A percentile compares a stretch with the other conserved stretches of the same genome.
Conservation (phyloP, 2,797 vertebrate genomes). For the Melanotaenia boesemani region DNA sequence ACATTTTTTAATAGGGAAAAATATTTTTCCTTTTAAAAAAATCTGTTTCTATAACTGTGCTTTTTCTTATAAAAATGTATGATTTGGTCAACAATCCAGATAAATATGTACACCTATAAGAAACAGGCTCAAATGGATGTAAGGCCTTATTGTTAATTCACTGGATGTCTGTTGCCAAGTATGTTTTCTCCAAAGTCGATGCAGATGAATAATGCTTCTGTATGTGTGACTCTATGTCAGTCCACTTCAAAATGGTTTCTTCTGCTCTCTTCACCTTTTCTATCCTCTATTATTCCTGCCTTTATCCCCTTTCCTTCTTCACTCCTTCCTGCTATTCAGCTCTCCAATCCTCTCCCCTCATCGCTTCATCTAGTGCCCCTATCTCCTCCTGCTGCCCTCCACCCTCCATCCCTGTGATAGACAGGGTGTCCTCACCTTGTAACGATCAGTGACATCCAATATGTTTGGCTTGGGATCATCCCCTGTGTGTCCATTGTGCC, state of each 20-base stretch:
- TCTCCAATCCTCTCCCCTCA: constrained; percentile 15
- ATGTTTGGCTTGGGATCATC: constrained; percentile 76
- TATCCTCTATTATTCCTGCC: constrained; percentile 36
- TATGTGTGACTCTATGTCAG: neutral
- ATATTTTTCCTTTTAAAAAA: neutral
- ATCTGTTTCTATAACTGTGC: neutral
- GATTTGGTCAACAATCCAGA: neutral
- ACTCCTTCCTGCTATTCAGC: constrained; percentile 26
- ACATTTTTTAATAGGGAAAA: neutral
- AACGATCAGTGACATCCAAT: constrained; percentile 79
- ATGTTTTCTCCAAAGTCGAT: constrained; percentile 4
- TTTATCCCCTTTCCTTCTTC: constrained; percentile 33
- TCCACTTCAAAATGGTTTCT: constrained; percentile 26
- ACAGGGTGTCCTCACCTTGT: constrained; percentile 75
- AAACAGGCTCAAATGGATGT: neutral
- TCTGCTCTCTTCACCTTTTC: constrained; percentile 48
- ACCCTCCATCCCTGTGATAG: constrained; percentile 56
- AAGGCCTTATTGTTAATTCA: constrained; percentile 16
- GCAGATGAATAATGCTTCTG: constrained; percentile 15
- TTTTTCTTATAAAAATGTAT: neutral
- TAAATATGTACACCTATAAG: neutral
- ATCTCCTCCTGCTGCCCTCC: constrained; percentile 22
- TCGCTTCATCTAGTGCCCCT: constrained; percentile 31
- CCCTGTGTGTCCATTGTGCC: constrained; percentile 72
- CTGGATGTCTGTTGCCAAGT: constrained; percentile 12